Base-by-base conservation (phyloP, 2,888 invertebrate species). In the Nephrotoma guestfalica region DNA sequence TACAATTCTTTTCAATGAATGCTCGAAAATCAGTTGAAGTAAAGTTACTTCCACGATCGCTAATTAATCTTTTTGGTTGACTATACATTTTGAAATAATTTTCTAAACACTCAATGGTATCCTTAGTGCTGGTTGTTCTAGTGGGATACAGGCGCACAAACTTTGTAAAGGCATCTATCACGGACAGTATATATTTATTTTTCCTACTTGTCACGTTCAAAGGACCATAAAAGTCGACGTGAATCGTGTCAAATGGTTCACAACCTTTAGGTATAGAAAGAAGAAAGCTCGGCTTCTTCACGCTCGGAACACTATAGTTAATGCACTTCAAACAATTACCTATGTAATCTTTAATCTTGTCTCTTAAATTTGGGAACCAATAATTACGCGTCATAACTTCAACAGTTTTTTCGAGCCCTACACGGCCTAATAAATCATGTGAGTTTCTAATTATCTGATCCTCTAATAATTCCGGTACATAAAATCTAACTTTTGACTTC, bases 31-130 rank as follows among this genome's bases (percentile, higher is more conserved):
- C 71, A 40, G 6, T 83, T 41, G 86, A 86, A 41, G 87, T 86
- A 57, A n/a, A n/a, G n/a, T n/a, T n/a, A n/a, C n/a, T n/a, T n/a
- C n/a, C n/a, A n/a, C n/a, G n/a, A n/a, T n/a, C n/a, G n/a, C n/a
- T n/a, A n/a, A 86, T 87, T n/a, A 87, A 71, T 71, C 87, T 85
- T 42, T 41, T 57, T 41, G 86, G 87, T 47, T 86, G 85, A 57
- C 86, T 83, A 83, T 83, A 86, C 47, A 47, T 83, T 42, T 41
- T 40, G 47, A 87, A 87, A 86, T 86, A 86, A 7, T 71, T 45
- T 51, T 43, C 84, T 41, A 86, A 84, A 51, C 86, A 85, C 47
- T n/a, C 4, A 42, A 85, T 86, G n/a, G 45, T 47, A 15, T 87
- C 87, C 13, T 51, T 15, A 30, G 86, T 71, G 41, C 85, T 86